Evolutionary conservation across 2,797 vertebrate genomes (phyloP), one percentile per base, ranked within the genome.

Genomic region (Pseudochromis fuscus): DNA sequence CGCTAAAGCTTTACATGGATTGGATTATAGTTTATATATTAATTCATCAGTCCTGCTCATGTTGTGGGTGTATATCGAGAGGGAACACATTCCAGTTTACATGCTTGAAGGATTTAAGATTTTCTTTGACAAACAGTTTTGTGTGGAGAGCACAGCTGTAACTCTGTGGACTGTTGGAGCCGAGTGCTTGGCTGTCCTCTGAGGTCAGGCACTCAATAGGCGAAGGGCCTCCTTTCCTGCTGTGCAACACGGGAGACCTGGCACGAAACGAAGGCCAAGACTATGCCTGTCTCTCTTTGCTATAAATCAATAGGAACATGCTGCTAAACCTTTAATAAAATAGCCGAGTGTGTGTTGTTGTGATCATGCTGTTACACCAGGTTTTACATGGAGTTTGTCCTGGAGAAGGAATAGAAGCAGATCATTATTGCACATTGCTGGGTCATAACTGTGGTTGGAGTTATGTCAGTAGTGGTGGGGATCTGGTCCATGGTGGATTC

Each of bases 141-240:
- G n/a, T 74, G 68, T 59, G 25, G 56, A 85, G 75, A 70, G 65
- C 75, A 77, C 90, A 90, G 90, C 90, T 88, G 90, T 89, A 86
- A 75, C 77, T 77, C 60, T 71, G 72, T 69, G 65, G 77, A 74
- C 77, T 79, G 74, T 65, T 59, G 51, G 73, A 81, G 72, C 67
- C 0, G 45, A 83, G 72, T 57, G 56, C 84, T 81, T 50, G 64
- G 66, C 84, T 76, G 67, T 85, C 74, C 85, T 83, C 60, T 8
- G 67, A 85, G 87, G 90, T 91, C 89, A 88, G 73, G 31, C 60
- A 51, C 87, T 78, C 77, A 77, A 72, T 70, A 83, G 84, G 81
- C 56, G n/a, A 61, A 51, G 67, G 86, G 83, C 84, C 84, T 85
- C 73, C 57, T 80, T 76, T 77, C 88, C 81, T 79, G 86, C 87